A percentile compares a stretch with the other conserved stretches of the same genome.
These are phyloP conservation scores for Styela plicata DNA, from an alignment of 23 tunicate species.

Conservation along the genomic window DNA sequence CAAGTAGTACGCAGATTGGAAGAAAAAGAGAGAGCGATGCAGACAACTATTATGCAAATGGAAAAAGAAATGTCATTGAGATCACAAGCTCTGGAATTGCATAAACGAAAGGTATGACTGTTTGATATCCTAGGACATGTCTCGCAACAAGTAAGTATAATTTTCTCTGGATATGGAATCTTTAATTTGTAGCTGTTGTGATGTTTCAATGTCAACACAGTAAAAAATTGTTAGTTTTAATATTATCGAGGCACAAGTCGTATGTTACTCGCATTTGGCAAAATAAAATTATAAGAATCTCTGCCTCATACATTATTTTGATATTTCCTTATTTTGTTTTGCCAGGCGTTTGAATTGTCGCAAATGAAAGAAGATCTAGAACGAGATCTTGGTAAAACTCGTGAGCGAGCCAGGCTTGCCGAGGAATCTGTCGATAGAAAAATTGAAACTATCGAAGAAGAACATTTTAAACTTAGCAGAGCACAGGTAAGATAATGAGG, in stretches of 20 bases:
- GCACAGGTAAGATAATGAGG: slow-evolving; percentile 72
- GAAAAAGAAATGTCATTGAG: slow-evolving; percentile 75
- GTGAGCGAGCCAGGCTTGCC: slow-evolving; percentile 39
- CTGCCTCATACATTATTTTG: too few species aligned
- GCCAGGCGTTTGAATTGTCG: slow-evolving; percentile 75
- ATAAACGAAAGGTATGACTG: slow-evolving; percentile 70
- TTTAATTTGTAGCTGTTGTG: too few species aligned
- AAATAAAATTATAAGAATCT: too few species aligned
- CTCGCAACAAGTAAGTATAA: too few species aligned
- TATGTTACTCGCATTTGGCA: too few species aligned
- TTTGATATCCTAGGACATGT: too few species aligned
- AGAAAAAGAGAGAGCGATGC: slow-evolving; percentile 81
- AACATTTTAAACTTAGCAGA: slow-evolving; percentile 80
- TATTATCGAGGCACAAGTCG: too few species aligned
- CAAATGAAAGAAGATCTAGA: slow-evolving; percentile 62
- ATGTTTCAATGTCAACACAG: too few species aligned
- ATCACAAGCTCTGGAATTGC: slow-evolving; percentile 74
- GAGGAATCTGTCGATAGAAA: slow-evolving; percentile 69
- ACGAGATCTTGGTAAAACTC: slow-evolving; percentile 61
- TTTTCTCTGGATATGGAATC: too few species aligned
- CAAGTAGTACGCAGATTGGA: slow-evolving; percentile 80
- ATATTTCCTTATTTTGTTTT: too few species aligned
- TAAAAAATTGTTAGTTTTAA: too few species aligned
- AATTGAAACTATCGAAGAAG: slow-evolving; percentile 76
- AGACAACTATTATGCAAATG: slow-evolving; percentile 36